phyloP scores from a whole-genome alignment of 2,888 invertebrate species.

The Beris morrisii region DNA sequence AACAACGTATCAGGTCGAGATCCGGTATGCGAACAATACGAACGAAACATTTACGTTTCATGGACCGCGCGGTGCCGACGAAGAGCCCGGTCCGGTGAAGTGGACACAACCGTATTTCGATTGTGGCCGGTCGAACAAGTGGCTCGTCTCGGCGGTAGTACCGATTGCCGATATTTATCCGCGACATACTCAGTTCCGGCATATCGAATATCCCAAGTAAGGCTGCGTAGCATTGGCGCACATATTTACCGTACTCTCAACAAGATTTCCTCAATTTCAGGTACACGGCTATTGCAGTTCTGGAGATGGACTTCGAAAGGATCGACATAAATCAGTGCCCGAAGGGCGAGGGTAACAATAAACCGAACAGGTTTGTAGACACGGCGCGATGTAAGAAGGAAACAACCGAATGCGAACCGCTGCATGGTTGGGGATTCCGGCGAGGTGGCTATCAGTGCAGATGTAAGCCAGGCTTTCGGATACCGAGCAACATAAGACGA shows the following conservation, averaged over 20 bases:
- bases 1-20: slow-evolving; percentile 91
- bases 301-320: slow-evolving; percentile 95
- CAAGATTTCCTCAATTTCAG: slow-evolving; percentile 54
- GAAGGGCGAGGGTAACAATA: slow-evolving; percentile 80
- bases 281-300: slow-evolving; percentile 87
- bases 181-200: slow-evolving; percentile 87
- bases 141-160: slow-evolving; percentile 91
- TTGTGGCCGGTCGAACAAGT: slow-evolving; percentile 92
- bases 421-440: slow-evolving; percentile 94
- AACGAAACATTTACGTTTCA: slow-evolving; percentile 97
- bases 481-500: slow-evolving; percentile 83
- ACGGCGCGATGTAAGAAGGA: slow-evolving; percentile 89
- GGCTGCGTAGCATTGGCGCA: slow-evolving; percentile 44
- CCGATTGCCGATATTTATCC: slow-evolving; percentile 96
- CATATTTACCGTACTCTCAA: not conserved
- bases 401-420: slow-evolving; percentile 94
- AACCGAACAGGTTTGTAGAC: slow-evolving; percentile 84
- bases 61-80: slow-evolving; percentile 89
- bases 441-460: slow-evolving; percentile 95
- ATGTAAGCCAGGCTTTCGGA: slow-evolving; percentile 84
- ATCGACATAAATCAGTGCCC: slow-evolving; percentile 99
- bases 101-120: slow-evolving; percentile 96
- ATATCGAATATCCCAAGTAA: slow-evolving; percentile 91
- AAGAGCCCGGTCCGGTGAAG: slow-evolving; percentile 88
- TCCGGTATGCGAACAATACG: slow-evolving; percentile 90